Base-by-base conservation (phyloP, 2,888 invertebrate genomes). In the Pyrgus malvae region DNA sequence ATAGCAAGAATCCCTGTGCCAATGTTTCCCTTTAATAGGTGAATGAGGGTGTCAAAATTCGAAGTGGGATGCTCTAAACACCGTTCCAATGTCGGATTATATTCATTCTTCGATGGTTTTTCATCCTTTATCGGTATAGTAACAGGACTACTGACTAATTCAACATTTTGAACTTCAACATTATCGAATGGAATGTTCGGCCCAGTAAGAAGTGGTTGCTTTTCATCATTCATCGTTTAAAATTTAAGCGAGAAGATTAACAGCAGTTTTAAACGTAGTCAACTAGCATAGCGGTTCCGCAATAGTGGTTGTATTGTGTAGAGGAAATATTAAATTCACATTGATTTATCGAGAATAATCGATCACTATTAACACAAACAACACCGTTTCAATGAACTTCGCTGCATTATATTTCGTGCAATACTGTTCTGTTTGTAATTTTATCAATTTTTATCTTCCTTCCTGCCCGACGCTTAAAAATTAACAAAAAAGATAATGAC, bases 1-100 rank as follows among this genome's bases (percentile, higher is more conserved):
- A 99, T 97, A 5, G 99, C 99, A 64, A 99, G 89, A 65, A 99
- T 98, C 3, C 99, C 99, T 0, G 99, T 98, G 5, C 98, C 98
- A 61, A 93, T 92, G 67, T 94, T 94, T 19, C 94, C 94, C 78
- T 95, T 95, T 29, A 95, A 80, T 59, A 95, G 83, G 74, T 94
- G 94, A 63, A 95, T 93, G 78, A 95, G 90, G 1, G 95, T 95
- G 71, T 95, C 95, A 66, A 94, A 91, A 83, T 95, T 97, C 62
- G 95, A 95, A 2, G 96, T 95, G 0, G 96, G 95, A 80, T 95
- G 93, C 69, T 95, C 95, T 65, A 95, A 78, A 54, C 92, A 91
- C 66, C 95, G 90, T 74, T 95, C 94, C 12, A 92, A 83, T 8
- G 93, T 88, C 37, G 95, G 95, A 75, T 94, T 72, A 59, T 91